These are phyloP conservation scores for Chrysolina oricalcia DNA, from an alignment of 2,888 invertebrate genomes.

Conservation along the genomic window DNA sequence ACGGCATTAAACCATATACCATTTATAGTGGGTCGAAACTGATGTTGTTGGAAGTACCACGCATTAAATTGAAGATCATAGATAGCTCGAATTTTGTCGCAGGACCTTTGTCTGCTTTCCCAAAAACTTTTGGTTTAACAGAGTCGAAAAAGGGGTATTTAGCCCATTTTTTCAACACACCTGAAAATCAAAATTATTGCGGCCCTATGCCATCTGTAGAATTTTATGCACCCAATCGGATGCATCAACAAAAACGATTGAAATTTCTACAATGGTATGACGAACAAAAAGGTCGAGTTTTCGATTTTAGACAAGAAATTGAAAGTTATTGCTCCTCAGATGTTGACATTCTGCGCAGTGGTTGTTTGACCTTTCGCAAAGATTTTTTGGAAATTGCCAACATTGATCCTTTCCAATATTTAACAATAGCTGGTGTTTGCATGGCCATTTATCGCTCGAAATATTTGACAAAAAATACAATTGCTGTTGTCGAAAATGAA, in stretches of 20 bases:
- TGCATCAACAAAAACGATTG: conserved; percentile 4
- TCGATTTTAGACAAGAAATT: conserved; percentile 17
- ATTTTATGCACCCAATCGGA: not conserved
- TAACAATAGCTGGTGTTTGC: conserved; percentile 24
- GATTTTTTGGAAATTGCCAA: conserved; percentile 6
- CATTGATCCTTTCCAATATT: conserved; percentile 14
- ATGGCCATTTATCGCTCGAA: conserved; percentile 15
- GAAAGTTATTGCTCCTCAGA: conserved; percentile 4
- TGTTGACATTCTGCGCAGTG: not conserved
- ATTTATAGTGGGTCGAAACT: conserved; percentile 33
- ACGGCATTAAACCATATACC: conserved; percentile 27
- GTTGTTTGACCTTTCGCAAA: conserved; percentile 11
- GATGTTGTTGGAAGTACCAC: conserved; percentile 27
- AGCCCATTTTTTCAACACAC: not conserved
- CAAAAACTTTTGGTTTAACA: conserved; percentile 3
- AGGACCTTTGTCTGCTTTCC: not conserved
- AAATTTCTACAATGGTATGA: conserved; percentile 12
- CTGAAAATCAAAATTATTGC: conserved; percentile 13
- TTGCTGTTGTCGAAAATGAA: conserved; percentile 10
- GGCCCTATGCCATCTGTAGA: not conserved
- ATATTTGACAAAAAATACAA: not conserved
- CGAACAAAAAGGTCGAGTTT: conserved; percentile 2
- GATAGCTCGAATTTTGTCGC: conserved; percentile 15
- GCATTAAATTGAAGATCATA: conserved; percentile 18
- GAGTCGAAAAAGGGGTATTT: conserved; percentile 10